These are phyloP conservation scores for Monoplex corrugatus DNA, from an alignment of 2,888 invertebrate species.

Conservation along the genomic window DNA sequence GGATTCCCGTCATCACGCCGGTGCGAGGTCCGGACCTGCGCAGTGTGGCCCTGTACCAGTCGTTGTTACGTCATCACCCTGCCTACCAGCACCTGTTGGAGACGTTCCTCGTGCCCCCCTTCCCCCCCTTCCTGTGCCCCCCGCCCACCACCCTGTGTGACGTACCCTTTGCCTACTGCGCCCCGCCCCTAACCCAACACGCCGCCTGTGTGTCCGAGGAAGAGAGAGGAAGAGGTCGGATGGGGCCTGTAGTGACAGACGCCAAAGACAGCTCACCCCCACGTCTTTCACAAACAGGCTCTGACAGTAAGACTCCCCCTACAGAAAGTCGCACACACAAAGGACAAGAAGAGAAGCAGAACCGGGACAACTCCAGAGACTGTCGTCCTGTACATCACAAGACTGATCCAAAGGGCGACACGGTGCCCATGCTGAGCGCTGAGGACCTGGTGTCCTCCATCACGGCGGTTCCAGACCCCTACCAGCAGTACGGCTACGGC, in stretches of 20 bases:
- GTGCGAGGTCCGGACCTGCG: constrained; percentile 47
- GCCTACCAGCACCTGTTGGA: constrained; percentile 44
- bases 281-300: neutral
- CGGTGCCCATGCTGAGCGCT: constrained; percentile 34
- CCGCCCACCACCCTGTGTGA: constrained; percentile 33
- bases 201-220: neutral
- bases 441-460: constrained; percentile 49
- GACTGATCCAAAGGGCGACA: neutral
- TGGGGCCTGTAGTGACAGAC: too few species aligned
- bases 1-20: constrained; percentile 31
- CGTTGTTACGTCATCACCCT: constrained; percentile 42
- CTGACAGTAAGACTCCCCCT: too few species aligned
- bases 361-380: neutral
- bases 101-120: constrained; percentile 20
- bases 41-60: constrained; percentile 43
- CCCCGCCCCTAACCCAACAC: neutral
- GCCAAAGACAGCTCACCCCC: too few species aligned
- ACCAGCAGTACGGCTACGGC: constrained; percentile 62
- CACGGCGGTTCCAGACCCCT: constrained; percentile 52
- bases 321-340: neutral
- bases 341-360: neutral
- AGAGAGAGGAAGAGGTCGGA: neutral
- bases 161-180: constrained; percentile 6
- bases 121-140: constrained; percentile 44
- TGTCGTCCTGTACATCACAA: too few species aligned